Base-by-base conservation (phyloP, 1,140 invertebrate species). In the Pinna nobilis region DNA sequence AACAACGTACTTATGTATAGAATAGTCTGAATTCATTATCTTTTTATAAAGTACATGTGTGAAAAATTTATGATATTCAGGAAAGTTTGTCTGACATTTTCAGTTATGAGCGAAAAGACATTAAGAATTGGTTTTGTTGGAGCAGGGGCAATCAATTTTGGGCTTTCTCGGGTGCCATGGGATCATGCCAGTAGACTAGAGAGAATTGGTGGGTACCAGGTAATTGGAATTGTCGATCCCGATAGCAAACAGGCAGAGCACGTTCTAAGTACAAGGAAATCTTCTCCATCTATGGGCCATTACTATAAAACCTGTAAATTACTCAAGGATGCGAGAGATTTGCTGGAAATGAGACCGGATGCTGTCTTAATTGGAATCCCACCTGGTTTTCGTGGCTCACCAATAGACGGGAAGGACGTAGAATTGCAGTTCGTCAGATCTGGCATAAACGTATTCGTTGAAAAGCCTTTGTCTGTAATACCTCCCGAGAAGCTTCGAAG, bases 401-500 rank as follows among this genome's bases (percentile, higher is more conserved):
- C 51, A 13, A 30, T 32, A 4, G 33, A 63, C 3, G 64, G 47
- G 0, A 32, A 66, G n/a, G 68, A 75, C n/a, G 50, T 75, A 20
- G 73, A 75, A 32, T 37, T 75, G 15, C 67, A 70, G 33, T 75
- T 70, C 25, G 51, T 57, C 9, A 35, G 44, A 33, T 60, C 67
- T 18, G 63, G 74, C 18, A 76, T 76, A 35, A 44, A 76, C 55
- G 74, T 67, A 1, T 76, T 76, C 63, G 74, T 76, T 0, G 74
- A 76, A 50, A 76, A 76, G 32, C 74, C 74, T 25, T 37, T 76
- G 7, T 76, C 74, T 11, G 68, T 76, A 23, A 28, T 71, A 25
- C 69, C 69, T 61, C 64, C 69, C 18, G 74, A 76, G 30, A 55
- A 71, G 30, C 71, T 76, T 55, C 49, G 20, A n/a, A 49, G 23